These are phyloP conservation scores for Myopa tessellatipennis DNA, from an alignment of 2,888 invertebrate genomes.

Conservation along the genomic window DNA sequence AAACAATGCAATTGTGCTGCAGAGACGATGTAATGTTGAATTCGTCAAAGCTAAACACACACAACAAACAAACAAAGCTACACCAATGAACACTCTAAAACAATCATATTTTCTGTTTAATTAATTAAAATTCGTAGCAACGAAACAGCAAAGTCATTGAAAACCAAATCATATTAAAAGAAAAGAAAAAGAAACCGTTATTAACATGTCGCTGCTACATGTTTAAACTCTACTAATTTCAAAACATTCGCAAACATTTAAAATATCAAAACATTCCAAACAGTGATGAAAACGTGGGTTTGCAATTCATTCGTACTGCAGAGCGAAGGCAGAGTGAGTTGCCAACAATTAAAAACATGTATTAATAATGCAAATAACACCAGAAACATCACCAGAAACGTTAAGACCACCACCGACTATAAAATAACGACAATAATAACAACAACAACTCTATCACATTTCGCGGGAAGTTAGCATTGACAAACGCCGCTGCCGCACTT, in stretches of 20 bases:
- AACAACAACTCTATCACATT: neutral
- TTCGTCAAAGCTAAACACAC: too few relatives aligned
- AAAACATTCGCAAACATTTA: neutral
- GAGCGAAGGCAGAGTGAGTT: neutral
- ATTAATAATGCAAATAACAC: neutral
- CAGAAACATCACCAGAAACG: neutral
- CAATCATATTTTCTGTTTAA: too few relatives aligned
- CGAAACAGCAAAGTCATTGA: too few relatives aligned
- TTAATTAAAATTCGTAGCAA: too few relatives aligned
- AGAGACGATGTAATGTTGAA: too few relatives aligned
- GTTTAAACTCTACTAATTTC: neutral
- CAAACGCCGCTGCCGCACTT: neutral
- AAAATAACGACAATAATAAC: neutral
- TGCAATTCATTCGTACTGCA: too few relatives aligned
- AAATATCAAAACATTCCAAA: neutral
- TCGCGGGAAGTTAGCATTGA: slow-evolving; percentile 11
- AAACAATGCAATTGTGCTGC: neutral
- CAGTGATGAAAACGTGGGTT: neutral
- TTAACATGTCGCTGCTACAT: neutral
- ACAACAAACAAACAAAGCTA: too few relatives aligned
- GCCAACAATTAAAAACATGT: neutral
- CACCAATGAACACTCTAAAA: too few relatives aligned
- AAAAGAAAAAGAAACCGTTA: too few relatives aligned
- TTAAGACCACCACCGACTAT: neutral
- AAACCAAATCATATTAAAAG: too few relatives aligned